phyloP scores from a whole-genome alignment of 2,113 vertebrate genomes.

The Carassius auratus region DNA sequence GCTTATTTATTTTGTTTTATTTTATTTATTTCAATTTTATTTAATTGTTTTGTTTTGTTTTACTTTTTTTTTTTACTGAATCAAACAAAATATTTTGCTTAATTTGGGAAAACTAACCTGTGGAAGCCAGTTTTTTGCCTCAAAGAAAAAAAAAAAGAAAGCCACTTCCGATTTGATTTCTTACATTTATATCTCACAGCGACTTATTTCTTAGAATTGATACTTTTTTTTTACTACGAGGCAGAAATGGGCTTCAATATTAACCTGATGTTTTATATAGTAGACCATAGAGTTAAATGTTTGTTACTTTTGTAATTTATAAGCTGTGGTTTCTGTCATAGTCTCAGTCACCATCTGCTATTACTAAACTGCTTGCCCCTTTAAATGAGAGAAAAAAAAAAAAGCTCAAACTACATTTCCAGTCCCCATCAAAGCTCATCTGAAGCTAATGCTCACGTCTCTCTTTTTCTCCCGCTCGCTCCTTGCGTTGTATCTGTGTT shows the following conservation, averaged over 20 bases:
- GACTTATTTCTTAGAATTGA: background rate
- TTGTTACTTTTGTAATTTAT: background rate
- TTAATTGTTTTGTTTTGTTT: background rate
- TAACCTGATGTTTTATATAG: background rate
- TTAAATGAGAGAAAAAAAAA: background rate
- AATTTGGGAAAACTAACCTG: background rate
- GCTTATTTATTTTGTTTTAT: background rate
- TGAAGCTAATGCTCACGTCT: background rate
- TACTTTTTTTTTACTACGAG: too few species aligned
- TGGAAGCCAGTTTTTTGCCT: background rate
- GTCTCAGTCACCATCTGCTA: background rate
- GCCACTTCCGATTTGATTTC: background rate
- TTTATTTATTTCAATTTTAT: background rate
- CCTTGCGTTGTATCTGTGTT: slow-evolving; percentile 40
- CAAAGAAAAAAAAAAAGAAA: background rate
- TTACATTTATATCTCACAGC: background rate
- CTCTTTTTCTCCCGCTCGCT: background rate
- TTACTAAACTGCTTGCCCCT: background rate
- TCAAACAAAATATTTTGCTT: too few species aligned
- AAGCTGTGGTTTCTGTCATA: background rate
- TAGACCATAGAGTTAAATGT: background rate
- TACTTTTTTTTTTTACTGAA: too few species aligned
- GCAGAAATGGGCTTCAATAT: background rate
- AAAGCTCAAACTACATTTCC: background rate
- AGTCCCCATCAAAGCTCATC: background rate